Evolutionary conservation across 2,888 invertebrate genomes (phyloP), one percentile per base, ranked within the genome.

Genomic region (Drosophila flavopinicola): DNA sequence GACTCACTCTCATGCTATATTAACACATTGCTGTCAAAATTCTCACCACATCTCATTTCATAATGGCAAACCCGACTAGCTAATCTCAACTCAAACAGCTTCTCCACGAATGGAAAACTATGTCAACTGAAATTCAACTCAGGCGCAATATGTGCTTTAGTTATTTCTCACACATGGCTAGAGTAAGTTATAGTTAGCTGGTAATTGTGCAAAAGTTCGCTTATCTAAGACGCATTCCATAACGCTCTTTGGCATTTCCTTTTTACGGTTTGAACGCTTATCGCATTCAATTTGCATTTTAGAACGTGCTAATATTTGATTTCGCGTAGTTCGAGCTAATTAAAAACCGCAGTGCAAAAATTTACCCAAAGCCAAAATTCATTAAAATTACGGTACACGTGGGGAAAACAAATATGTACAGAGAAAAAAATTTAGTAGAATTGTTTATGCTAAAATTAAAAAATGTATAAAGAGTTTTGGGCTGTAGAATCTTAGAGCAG

Each of bases 221-320:
- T 67, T 70, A 70, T 70, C 70, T 70, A 9, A 47, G 11, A 39
- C 35, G n/a, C n/a, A 52, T 73, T 60, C 38, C 32, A 17, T 6
- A 33, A n/a, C n/a, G 15, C 20, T 37, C 27, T 20, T 32, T 33
- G 33, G 42, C 35, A n/a, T 61, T 70, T 73, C 58, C 45, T 59
- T 67, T 58, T 32, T 32, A 6, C 6, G 6, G n/a, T 37, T 27
- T 11, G 42, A n/a, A 3, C 23, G 32, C 57, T 69, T 71, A 74
- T 71, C 75, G 64, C 42, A 45, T 63, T 49, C 53, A 47, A 74
- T 69, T 71, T 71, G 69, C 74, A 71, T 71, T 27, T 48, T 29
- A 39, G 48, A 51, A 51, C 67, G 60, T 57, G 69, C 57, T 47
- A 71, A 71, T 71, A 71, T 71, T 71, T 61, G 49, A 33, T 37